These are phyloP conservation scores for Cardiocondyla obscurior DNA, from an alignment of 1,140 invertebrate genomes.

Conservation along the genomic window DNA sequence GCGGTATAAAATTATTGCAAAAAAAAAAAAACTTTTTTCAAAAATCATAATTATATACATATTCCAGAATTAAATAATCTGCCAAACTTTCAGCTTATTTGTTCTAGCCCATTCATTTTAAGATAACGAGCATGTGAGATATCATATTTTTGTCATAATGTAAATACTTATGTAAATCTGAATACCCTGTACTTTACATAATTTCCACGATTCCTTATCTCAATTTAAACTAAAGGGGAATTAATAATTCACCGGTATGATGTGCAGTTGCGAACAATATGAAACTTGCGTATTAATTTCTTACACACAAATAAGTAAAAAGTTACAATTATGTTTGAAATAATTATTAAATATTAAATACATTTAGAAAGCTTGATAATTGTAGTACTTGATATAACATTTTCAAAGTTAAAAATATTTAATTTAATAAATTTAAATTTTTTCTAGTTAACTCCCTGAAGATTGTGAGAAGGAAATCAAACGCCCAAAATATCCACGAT, in stretches of 20 bases:
- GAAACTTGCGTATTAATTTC: not conserved
- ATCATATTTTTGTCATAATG: not conserved
- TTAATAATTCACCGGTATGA: not conserved
- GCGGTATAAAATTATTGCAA: not conserved
- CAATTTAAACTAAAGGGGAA: not conserved
- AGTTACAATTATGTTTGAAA: not conserved
- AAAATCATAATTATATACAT: too few species aligned
- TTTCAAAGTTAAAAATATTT: not conserved
- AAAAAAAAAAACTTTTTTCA: too few species aligned
- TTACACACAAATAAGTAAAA: not conserved
- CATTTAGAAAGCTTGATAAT: not conserved
- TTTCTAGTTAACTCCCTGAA: too few species aligned
- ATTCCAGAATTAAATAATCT: not conserved
- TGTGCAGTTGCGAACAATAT: not conserved
- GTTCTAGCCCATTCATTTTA: not conserved
- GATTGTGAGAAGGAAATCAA: too few species aligned
- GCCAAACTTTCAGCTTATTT: not conserved
- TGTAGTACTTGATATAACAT: not conserved
- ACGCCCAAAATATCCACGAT: not conserved
- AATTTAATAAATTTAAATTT: too few species aligned
- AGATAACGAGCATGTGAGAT: not conserved
- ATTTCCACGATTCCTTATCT: not conserved
- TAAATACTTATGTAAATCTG: not conserved
- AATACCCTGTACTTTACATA: not conserved
- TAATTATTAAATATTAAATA: conserved; percentile 5